These are phyloP conservation scores for Orientallactaga bullata DNA, from an alignment of 2,113 vertebrate species.

Conservation along the genomic window DNA sequence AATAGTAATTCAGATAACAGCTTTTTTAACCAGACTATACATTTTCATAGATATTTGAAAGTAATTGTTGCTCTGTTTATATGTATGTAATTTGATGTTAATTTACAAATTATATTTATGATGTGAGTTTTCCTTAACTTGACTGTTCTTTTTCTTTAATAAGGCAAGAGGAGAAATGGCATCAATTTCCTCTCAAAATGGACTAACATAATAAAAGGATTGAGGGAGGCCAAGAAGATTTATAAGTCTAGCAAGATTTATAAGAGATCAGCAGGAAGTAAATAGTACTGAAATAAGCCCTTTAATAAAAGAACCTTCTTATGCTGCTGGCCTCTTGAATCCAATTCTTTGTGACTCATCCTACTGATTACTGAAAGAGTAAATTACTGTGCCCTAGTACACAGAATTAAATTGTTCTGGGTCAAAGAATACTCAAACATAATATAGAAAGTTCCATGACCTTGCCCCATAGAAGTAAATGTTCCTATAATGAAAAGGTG, in stretches of 20 bases:
- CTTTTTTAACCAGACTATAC: neutral
- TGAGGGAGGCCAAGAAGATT: slow-evolving; percentile 59
- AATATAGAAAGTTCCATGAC: slow-evolving; percentile 3
- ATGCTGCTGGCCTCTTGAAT: slow-evolving; percentile 53
- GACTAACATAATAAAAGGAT: slow-evolving; percentile 26
- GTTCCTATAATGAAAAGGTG: neutral
- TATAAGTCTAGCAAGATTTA: slow-evolving; percentile 50
- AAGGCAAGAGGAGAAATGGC: neutral
- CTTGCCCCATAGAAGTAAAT: slow-evolving; percentile 8
- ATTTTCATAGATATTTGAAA: neutral
- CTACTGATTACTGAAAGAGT: slow-evolving; percentile 55
- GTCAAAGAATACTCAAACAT: slow-evolving; percentile 47
- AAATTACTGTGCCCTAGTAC: slow-evolving; percentile 35
- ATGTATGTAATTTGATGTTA: neutral
- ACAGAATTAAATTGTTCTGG: slow-evolving; percentile 50
- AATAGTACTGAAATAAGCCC: slow-evolving; percentile 58
- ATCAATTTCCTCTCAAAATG: slow-evolving; percentile 40
- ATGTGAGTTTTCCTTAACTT: neutral
- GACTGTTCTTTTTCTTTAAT: neutral
- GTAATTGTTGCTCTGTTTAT: neutral
- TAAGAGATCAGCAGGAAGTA: slow-evolving; percentile 50
- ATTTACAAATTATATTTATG: slow-evolving; percentile 21
- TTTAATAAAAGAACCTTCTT: slow-evolving; percentile 66
- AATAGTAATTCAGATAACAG: neutral
- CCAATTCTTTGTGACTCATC: slow-evolving; percentile 47